Conservation (phyloP, 2,888 invertebrate species). For the Tethea ocularis region DNA sequence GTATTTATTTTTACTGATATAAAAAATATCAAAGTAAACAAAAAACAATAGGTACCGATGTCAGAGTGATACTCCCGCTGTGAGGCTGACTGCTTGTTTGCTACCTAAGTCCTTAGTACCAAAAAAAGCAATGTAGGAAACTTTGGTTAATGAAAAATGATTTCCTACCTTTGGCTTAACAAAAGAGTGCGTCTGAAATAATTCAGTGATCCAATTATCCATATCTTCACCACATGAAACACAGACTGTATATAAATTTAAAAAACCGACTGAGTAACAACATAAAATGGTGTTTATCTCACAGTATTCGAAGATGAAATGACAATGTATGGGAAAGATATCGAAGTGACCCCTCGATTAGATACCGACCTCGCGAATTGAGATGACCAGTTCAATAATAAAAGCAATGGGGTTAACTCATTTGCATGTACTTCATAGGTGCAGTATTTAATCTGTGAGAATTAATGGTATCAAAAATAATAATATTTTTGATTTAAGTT, state of each 20-base stretch:
- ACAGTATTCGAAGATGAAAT: constrained; percentile 64
- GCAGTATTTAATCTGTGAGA: constrained; percentile 3
- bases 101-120: too few species aligned
- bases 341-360: constrained; percentile 72
- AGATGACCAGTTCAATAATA: constrained; percentile 67
- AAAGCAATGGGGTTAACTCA: constrained; percentile 53
- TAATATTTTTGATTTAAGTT: too few species aligned
- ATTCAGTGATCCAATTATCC: constrained; percentile 79
- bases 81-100: too few species aligned
- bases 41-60: too few species aligned
- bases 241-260: constrained; percentile 14
- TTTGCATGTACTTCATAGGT: constrained; percentile 59
- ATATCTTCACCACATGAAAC: constrained; percentile 39
- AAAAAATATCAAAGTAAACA: too few species aligned
- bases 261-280: constrained; percentile 12
- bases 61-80: too few species aligned
- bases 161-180: constrained; percentile 65
- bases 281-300: constrained; percentile 59
- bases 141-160: background rate
- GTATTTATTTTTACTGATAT: too few species aligned
- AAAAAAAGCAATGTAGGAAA: too few species aligned
- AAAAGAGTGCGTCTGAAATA: constrained; percentile 73
- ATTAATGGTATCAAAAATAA: background rate
- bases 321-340: constrained; percentile 68
- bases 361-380: constrained; percentile 68